These are phyloP conservation scores for Coelogynopora nodosa DNA, from an alignment of 2,888 invertebrate species.

Conservation along the genomic window DNA sequence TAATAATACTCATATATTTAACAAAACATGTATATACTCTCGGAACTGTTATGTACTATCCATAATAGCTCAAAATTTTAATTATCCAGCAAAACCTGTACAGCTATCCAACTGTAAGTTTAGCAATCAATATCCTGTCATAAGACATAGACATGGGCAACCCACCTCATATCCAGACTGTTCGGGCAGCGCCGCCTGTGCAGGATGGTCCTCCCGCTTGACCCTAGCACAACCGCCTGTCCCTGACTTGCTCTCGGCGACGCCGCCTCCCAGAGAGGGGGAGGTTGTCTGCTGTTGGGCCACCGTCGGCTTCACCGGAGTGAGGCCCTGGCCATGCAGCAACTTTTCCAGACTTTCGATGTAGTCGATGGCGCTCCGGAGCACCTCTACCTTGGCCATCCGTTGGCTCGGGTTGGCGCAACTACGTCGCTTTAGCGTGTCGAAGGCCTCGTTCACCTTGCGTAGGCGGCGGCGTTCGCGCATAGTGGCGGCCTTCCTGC, in stretches of 20 bases:
- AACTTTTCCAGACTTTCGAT: slow-evolving; percentile 71
- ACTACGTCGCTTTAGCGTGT: slow-evolving; percentile 82
- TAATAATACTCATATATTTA: no score
- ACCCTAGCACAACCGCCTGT: not conserved
- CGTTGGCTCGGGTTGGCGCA: slow-evolving; percentile 91
- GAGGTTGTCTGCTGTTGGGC: not conserved
- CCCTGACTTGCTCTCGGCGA: no score
- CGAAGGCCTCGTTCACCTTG: slow-evolving; percentile 98
- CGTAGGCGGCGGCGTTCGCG: slow-evolving; percentile 83
- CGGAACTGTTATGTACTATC: no score
- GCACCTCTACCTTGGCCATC: slow-evolving; percentile 92
- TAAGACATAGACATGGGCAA: no score
- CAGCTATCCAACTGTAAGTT: no score
- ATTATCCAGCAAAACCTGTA: no score
- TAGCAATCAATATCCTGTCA: no score
- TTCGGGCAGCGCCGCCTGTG: no score
- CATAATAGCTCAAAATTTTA: no score
- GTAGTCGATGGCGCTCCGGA: slow-evolving; percentile 93
- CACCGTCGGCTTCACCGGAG: not conserved
- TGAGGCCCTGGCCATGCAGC: slow-evolving; percentile 53
- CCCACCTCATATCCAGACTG: no score
- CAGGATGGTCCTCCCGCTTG: not conserved
- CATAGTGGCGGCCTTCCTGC: slow-evolving; percentile 92
- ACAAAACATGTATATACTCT: no score
- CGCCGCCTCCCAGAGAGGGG: not conserved